phyloP scores from a whole-genome alignment of 2,888 invertebrate species.

The Dynastes maya region DNA sequence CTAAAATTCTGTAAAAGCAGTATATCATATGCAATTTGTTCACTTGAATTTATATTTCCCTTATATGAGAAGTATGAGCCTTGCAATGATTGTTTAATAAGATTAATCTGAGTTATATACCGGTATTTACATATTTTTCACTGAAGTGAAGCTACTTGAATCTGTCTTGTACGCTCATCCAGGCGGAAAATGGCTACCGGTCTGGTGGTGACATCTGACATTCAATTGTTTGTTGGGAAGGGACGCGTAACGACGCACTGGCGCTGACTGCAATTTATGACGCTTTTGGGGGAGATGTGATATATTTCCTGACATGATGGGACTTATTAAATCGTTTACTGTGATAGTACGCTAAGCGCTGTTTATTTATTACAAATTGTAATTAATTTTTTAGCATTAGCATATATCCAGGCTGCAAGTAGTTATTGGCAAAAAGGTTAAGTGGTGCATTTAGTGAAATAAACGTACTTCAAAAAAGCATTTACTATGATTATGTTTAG shows the following conservation, averaged over 20 bases:
- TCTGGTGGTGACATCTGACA: constrained; percentile 69
- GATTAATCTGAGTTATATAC: neutral
- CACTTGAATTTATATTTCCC: too few species aligned
- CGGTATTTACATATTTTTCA: constrained; percentile 26
- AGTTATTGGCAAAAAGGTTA: too few species aligned
- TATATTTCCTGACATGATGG: constrained; percentile 68
- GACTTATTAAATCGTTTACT: constrained; percentile 70
- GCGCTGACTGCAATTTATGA: constrained; percentile 69
- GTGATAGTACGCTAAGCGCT: constrained; percentile 63
- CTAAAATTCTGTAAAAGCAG: too few species aligned
- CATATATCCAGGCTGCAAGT: too few species aligned
- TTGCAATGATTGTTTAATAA: too few species aligned
- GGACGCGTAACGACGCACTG: constrained; percentile 59
- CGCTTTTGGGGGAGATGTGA: constrained; percentile 61
- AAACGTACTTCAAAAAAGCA: too few species aligned
- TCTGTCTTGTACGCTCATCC: constrained; percentile 62
- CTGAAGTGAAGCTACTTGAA: constrained; percentile 5
- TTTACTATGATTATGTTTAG: too few species aligned
- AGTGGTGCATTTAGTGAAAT: too few species aligned
- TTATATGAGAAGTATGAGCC: too few species aligned
- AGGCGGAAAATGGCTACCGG: constrained; percentile 69
- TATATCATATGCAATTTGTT: too few species aligned
- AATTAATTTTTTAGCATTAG: neutral
- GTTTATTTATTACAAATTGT: constrained; percentile 39
- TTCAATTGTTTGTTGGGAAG: constrained; percentile 65